A percentile compares a stretch with the other conserved stretches of the same genome.
Conservation (phyloP, 35 echinoderm and acorn worm species). For the Acanthaster planci region DNA sequence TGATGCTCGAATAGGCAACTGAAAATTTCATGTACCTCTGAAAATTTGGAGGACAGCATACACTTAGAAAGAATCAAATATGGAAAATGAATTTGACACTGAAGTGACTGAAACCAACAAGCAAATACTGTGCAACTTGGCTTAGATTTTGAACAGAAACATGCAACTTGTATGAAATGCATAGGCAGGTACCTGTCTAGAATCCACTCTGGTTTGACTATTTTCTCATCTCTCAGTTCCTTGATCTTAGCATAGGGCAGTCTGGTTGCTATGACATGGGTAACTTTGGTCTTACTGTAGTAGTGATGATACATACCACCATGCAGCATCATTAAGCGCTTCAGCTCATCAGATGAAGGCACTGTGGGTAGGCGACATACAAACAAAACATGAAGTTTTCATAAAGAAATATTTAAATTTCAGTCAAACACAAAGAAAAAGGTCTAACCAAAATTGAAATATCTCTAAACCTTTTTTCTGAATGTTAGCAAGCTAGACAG, state of each 20-base stretch:
- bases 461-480: too few relatives aligned
- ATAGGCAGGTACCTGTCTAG: constrained; percentile 75
- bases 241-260: constrained; percentile 89
- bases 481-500: too few relatives aligned
- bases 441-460: too few relatives aligned
- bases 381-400: neutral
- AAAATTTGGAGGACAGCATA: too few relatives aligned
- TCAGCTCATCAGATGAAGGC: constrained; percentile 87
- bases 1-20: too few relatives aligned
- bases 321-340: constrained; percentile 89
- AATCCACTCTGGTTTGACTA: constrained; percentile 93
- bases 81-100: too few relatives aligned
- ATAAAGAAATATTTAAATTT: neutral
- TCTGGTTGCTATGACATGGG: constrained; percentile 91
- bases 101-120: neutral
- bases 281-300: constrained; percentile 81
- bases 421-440: neutral
- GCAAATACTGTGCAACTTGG: neutral
- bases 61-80: too few relatives aligned
- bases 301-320: constrained; percentile 81
- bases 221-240: constrained; percentile 84
- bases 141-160: too few relatives aligned
- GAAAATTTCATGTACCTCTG: too few relatives aligned
- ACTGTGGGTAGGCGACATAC: constrained; percentile 41
- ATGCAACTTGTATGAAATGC: neutral